Conservation (phyloP, 2,113 vertebrate species). For the Cisticola juncidis region DNA sequence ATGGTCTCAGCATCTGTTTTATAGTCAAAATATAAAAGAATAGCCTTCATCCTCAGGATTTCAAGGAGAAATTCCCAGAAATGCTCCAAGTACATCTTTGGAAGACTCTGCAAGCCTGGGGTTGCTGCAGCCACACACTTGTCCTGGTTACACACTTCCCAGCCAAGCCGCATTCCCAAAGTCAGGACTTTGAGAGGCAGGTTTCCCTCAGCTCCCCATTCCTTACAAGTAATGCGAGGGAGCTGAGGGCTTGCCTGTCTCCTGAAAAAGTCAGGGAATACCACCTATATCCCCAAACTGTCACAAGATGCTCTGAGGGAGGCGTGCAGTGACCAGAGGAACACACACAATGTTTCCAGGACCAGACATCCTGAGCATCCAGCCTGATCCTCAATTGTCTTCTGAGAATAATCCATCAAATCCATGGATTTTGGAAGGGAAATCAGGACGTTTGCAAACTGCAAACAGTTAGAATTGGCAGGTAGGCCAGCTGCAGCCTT, state of each 20-base stretch:
- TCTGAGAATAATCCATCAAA: neutral
- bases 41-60: neutral
- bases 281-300: neutral
- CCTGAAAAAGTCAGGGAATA: neutral
- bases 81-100: neutral
- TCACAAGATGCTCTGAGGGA: neutral
- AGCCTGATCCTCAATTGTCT: neutral
- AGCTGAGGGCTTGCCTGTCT: neutral
- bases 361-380: neutral
- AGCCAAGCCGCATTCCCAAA: neutral
- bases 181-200: neutral
- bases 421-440: neutral
- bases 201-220: neutral
- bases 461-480: neutral
- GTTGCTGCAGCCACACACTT: neutral
- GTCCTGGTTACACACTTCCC: neutral
- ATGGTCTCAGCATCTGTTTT: neutral
- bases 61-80: neutral
- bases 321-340: neutral
- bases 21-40: neutral
- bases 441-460: neutral
- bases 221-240: neutral
- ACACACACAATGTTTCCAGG: fast-evolving
- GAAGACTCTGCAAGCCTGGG: neutral
- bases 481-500: neutral